Percentiles rank a stretch among this genome's conserved stretches.
Evolutionary conservation across 2,888 invertebrate species (phyloP).

Genomic region (Lamellibrachia columna): DNA sequence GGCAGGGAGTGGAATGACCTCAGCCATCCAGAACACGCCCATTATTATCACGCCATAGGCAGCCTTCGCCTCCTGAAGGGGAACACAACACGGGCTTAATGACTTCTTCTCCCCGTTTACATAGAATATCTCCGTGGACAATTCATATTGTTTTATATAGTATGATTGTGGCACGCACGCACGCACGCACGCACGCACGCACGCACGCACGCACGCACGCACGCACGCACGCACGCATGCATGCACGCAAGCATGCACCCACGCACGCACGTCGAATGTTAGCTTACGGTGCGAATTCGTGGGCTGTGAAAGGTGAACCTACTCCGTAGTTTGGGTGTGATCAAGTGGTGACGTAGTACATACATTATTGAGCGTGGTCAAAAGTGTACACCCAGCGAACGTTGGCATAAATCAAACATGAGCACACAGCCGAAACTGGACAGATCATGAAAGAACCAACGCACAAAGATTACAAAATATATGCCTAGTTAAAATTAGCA

Average conservation of each 20-base stretch:
- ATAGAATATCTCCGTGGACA: no score
- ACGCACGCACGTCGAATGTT: background rate
- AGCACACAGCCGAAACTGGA: background rate
- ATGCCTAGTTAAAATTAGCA: background rate
- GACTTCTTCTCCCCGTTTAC: no score
- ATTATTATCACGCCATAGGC: conserved; percentile 46
- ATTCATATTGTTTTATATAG: no score
- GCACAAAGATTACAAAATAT: background rate
- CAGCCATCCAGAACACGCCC: conserved; percentile 61
- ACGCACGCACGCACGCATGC: no score
- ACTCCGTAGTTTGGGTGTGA: background rate
- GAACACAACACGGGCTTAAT: background rate
- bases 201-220: no score
- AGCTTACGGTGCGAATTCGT: background rate
- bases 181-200: no score
- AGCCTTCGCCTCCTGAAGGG: conserved; percentile 33
- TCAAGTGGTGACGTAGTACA: background rate
- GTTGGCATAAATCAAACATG: background rate
- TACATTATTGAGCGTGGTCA: background rate
- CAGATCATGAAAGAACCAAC: background rate
- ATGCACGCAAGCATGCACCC: background rate
- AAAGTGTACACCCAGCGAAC: background rate
- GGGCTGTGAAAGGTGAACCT: background rate
- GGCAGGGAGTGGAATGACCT: conserved; percentile 58
- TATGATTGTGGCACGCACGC: no score